Conservation (phyloP, 2,797 vertebrate species). For the Acestrorhynchus altus region DNA sequence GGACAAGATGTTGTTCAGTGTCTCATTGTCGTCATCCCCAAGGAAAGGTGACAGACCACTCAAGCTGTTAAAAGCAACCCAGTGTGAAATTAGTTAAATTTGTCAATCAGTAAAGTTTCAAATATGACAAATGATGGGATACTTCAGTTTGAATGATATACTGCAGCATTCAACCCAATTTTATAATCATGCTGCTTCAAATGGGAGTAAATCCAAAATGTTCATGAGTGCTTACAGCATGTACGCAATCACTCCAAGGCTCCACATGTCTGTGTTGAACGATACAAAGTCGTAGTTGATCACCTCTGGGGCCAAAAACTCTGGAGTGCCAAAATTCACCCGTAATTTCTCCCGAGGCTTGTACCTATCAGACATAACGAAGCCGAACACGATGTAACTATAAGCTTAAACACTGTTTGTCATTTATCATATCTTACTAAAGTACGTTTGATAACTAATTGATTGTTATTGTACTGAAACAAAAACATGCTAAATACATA, state of each 20-base stretch:
- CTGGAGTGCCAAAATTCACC: slow-evolving; percentile 96
- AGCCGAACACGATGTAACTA: background rate
- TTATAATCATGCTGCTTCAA: background rate
- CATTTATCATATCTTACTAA: background rate
- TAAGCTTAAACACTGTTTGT: background rate
- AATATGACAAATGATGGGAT: background rate
- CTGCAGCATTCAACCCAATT: no score
- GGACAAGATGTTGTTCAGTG: slow-evolving; percentile 92
- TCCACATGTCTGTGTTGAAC: slow-evolving; percentile 99
- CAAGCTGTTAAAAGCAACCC: slow-evolving; percentile 75
- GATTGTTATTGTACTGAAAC: background rate
- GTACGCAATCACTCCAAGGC: slow-evolving; percentile 94
- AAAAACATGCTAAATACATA: slow-evolving; percentile 23
- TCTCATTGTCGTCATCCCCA: slow-evolving; percentile 90
- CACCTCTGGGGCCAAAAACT: slow-evolving; percentile 96
- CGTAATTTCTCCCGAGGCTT: slow-evolving; percentile 94
- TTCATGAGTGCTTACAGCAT: slow-evolving; percentile 91
- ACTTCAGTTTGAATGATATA: no score
- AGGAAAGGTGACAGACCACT: slow-evolving; percentile 95
- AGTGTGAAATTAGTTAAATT: background rate
- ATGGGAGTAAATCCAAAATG: no score
- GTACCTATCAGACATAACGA: slow-evolving; percentile 78
- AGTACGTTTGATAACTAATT: background rate
- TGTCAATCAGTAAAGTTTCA: background rate
- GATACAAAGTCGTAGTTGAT: slow-evolving; percentile 97